Evolutionary conservation across 2,888 invertebrate species (phyloP).

Genomic region (Pelosia muscerda): DNA sequence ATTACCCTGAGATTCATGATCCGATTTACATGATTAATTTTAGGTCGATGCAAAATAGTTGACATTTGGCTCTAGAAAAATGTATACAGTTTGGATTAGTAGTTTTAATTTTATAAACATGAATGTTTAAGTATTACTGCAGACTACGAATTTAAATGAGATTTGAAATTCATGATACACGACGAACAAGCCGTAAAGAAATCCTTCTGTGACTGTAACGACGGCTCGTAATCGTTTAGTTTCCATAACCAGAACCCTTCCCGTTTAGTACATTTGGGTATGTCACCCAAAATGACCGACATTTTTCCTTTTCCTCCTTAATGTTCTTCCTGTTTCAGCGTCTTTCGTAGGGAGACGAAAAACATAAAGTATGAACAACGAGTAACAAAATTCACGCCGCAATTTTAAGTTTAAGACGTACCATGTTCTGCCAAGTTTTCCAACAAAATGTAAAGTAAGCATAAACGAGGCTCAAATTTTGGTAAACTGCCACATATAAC

Average conservation of each 20-base stretch:
- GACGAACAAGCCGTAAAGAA: background rate
- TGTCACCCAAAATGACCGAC: background rate
- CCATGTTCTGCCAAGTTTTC: slow-evolving; percentile 44
- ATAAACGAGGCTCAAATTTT: slow-evolving; percentile 62
- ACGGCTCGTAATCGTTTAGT: background rate
- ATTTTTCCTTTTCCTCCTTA: background rate
- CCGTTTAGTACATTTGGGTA: background rate
- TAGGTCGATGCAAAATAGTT: no score
- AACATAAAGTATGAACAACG: slow-evolving; percentile 17
- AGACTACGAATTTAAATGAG: no score
- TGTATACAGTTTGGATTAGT: no score
- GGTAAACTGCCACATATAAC: slow-evolving; percentile 63
- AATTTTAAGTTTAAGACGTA: slow-evolving; percentile 45
- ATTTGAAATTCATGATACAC: background rate
- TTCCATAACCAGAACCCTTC: slow-evolving; percentile 1
- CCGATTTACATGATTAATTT: no score
- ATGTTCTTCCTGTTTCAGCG: slow-evolving; percentile 10
- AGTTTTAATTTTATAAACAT: no score
- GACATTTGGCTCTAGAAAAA: no score
- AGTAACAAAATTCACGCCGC: slow-evolving; percentile 34
- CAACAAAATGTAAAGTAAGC: slow-evolving; percentile 61
- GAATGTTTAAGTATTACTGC: no score
- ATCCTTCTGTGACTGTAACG: background rate
- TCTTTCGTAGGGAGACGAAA: background rate
- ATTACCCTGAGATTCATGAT: no score